A percentile compares a stretch with the other conserved stretches of the same genome.
Conservation (phyloP, 1,140 invertebrate species). For the Sycophaga agraensis region DNA sequence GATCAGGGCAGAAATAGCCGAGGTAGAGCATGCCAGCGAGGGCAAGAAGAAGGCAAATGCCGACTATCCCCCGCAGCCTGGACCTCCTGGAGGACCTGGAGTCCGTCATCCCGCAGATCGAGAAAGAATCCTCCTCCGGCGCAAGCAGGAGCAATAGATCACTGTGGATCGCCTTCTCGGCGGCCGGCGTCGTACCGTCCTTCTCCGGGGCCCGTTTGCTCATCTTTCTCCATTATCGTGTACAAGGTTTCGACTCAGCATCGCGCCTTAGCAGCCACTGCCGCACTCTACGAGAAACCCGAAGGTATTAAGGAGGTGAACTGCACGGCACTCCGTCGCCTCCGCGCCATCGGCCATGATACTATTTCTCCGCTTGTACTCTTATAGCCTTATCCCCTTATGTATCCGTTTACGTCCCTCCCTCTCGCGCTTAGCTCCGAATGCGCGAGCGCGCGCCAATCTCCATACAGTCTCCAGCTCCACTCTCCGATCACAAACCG, state of each 20-base stretch:
- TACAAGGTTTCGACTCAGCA: too few species aligned
- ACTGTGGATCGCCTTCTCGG: background rate
- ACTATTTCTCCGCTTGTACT: slow-evolving; percentile 8
- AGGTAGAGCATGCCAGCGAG: slow-evolving; percentile 82
- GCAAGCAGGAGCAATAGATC: slow-evolving; percentile 38
- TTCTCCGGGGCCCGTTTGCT: slow-evolving; percentile 8
- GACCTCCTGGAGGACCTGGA: slow-evolving; percentile 42
- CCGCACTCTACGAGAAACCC: background rate
- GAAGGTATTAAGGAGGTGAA: too few species aligned
- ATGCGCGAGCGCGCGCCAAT: background rate
- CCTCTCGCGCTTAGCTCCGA: too few species aligned
- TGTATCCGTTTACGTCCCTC: background rate
- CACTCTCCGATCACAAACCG: too few species aligned
- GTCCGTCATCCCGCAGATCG: slow-evolving; percentile 41
- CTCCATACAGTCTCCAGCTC: too few species aligned
- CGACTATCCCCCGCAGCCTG: slow-evolving; percentile 70
- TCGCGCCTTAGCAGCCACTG: background rate
- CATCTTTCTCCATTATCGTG: slow-evolving; percentile 19
- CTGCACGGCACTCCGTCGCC: background rate
- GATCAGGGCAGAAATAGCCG: slow-evolving; percentile 85
- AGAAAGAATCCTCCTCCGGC: slow-evolving; percentile 3
- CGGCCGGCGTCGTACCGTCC: slow-evolving; percentile 9
- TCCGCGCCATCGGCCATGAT: slow-evolving; percentile 4
- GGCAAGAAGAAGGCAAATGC: slow-evolving; percentile 76
- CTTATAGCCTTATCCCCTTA: background rate